phyloP scores from a whole-genome alignment of 2,113 vertebrate species.

The Chaetura pelagica region DNA sequence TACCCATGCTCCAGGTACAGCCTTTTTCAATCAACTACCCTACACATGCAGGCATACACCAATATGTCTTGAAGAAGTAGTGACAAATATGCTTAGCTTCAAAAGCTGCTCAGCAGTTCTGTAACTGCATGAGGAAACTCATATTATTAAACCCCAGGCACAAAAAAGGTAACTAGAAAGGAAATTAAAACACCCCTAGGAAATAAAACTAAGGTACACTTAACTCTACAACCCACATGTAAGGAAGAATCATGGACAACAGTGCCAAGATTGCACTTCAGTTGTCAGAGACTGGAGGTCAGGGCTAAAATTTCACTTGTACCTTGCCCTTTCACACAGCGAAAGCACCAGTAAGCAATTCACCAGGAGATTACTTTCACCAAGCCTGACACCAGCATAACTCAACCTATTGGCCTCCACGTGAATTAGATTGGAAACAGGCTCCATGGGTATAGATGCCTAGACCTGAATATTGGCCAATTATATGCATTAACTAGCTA shows the following conservation, averaged over 20 bases:
- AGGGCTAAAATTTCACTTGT: background rate
- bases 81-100: background rate
- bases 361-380: background rate
- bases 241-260: background rate
- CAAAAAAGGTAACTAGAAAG: background rate
- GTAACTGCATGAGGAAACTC: background rate
- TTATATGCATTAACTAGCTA: background rate
- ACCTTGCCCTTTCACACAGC: background rate
- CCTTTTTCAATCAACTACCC: background rate
- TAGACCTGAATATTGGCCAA: background rate
- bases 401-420: background rate
- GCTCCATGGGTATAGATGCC: accelerated
- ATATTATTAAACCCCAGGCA: background rate
- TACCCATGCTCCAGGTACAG: background rate
- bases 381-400: background rate
- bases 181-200: background rate
- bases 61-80: background rate
- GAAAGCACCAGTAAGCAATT: background rate
- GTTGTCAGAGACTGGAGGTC: background rate
- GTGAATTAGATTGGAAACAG: background rate
- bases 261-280: background rate
- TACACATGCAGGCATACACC: background rate
- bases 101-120: background rate
- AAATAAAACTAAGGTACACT: background rate
- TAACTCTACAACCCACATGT: background rate